Evolutionary conservation across 1,140 invertebrate genomes (phyloP), one percentile per base, ranked within the genome.

Genomic region (Pseudomyrmex pallidus): DNA sequence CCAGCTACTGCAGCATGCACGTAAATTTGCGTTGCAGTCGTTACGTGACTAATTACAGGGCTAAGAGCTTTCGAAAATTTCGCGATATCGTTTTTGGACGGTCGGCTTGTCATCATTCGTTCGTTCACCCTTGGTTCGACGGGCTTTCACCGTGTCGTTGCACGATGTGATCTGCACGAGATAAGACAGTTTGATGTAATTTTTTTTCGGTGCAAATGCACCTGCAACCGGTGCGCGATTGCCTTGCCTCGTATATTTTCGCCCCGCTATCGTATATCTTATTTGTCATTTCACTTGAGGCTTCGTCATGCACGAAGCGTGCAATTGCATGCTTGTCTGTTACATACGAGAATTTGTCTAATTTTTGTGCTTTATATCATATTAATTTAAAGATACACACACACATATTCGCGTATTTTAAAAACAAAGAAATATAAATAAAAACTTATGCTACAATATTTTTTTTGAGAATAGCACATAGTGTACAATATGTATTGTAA

Each of bases 111-210:
- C n/a, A 17, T 25, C 48, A 35, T 35, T 10, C 61, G 87, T 73
- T 85, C 87, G 73, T 88, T 88, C 76, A 88, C 87, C 73, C 61
- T 35, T 61, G 22, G 1, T 15, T 35, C 46, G 57, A 44, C 59
- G 44, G 46, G 83, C 87, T 88, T 88, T 88, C 87, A 82, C 76
- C 70, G 80, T 70, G 70, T 84, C 84, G 82, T 87, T 78, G 54
- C 67, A 66, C 56, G 77, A 74, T 86, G 62, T 35, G 50, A 67
- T 83, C 84, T 57, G 67, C 35, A 44, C 35, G n/a, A 52, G 85
- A 87, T 87, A 87, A 52, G 46, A 87, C 73, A 35, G 85, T 59
- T 48, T 54, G 62, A 12, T 66, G 35, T 22, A 63, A 44, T 80
- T 35, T 35, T 35, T 35, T 35, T 84, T 77, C 20, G 20, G 54